Evolutionary conservation across 2,797 vertebrate species (phyloP).

Genomic region (Oryzias sinensis): DNA sequence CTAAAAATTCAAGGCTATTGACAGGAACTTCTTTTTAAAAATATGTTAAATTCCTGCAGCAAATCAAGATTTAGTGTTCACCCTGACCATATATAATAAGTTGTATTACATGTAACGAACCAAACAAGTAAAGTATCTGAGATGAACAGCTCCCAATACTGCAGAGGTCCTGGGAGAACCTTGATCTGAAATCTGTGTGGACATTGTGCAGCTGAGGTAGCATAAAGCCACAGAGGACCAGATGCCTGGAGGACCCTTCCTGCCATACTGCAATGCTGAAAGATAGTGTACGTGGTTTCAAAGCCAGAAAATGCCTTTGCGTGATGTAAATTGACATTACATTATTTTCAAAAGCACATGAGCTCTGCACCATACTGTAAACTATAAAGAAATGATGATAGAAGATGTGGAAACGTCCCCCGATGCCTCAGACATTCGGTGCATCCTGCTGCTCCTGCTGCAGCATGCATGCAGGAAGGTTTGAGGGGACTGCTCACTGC

Average conservation of each 20-base stretch:
- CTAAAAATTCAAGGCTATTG: too few relatives aligned
- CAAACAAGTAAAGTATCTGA: neutral
- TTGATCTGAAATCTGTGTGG: neutral
- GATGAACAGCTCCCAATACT: neutral
- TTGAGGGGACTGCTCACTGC: too few relatives aligned
- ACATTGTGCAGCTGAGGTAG: neutral
- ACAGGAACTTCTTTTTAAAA: too few relatives aligned
- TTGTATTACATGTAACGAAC: neutral
- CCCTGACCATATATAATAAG: neutral
- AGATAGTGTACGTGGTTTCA: neutral
- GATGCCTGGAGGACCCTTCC: constrained; percentile 2
- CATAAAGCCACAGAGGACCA: neutral
- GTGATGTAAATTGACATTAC: neutral
- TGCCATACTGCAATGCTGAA: neutral
- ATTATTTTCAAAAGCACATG: constrained; percentile 3
- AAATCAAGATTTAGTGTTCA: neutral
- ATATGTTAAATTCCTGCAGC: neutral
- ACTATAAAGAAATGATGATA: constrained; percentile 54
- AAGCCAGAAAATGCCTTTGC: neutral
- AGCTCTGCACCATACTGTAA: constrained; percentile 8
- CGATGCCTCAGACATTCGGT: constrained; percentile 28
- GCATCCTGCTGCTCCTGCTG: constrained; percentile 42
- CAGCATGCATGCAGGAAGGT: constrained; percentile 4
- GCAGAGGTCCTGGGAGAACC: neutral
- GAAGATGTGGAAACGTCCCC: constrained; percentile 50